phyloP scores from a whole-genome alignment of 2,888 invertebrate species.

The Disparrhopalites patrizii region DNA sequence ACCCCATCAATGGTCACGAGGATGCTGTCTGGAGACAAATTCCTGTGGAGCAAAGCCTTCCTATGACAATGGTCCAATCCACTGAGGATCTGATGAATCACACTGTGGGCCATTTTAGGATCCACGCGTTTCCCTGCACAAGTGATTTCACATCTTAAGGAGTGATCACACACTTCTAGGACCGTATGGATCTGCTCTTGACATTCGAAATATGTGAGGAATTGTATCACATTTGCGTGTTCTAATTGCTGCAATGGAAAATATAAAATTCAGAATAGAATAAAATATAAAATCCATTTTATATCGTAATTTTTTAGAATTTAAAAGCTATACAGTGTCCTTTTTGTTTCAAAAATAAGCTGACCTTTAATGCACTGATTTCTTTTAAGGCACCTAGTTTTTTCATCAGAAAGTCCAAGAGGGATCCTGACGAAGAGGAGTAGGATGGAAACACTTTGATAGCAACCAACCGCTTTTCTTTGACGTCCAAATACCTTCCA shows the following conservation, averaged over 20 bases:
- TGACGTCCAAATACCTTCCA: constrained; percentile 35
- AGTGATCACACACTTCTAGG: constrained; percentile 35
- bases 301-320: neutral
- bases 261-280: neutral
- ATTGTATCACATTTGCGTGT: constrained; percentile 31
- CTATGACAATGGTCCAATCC: constrained; percentile 33
- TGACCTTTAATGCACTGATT: constrained; percentile 24
- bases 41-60: constrained; percentile 29
- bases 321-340: neutral
- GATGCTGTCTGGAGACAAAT: constrained; percentile 36
- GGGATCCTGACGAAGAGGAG: neutral
- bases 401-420: constrained; percentile 21
- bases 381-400: constrained; percentile 35
- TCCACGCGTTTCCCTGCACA: constrained; percentile 20
- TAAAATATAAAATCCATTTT: neutral
- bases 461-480: constrained; percentile 33
- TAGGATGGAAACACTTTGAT: constrained; percentile 30
- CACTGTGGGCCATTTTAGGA: constrained; percentile 20
- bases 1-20: constrained; percentile 30
- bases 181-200: constrained; percentile 30
- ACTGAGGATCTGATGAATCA: constrained; percentile 28
- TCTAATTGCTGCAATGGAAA: constrained; percentile 26
- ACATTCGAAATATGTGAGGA: constrained; percentile 33
- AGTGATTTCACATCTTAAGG: constrained; percentile 29
- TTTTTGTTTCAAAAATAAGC: neutral